Percentiles rank a stretch among this genome's conserved stretches.
These are phyloP conservation scores for Daboia siamensis DNA, from an alignment of 2,113 vertebrate genomes.

Conservation along the genomic window DNA sequence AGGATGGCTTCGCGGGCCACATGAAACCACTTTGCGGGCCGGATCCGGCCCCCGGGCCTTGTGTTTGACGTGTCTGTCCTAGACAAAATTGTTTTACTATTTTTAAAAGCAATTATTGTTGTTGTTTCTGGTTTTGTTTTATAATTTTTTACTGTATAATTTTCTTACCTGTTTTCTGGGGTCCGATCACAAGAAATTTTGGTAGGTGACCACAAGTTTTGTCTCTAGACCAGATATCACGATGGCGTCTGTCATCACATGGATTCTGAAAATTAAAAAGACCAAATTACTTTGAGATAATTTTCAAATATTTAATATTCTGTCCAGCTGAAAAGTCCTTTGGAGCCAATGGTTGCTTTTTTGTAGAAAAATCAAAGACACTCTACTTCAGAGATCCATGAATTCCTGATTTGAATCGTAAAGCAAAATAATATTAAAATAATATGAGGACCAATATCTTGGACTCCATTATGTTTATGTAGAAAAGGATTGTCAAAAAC, in stretches of 20 bases:
- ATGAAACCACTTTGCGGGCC: no score
- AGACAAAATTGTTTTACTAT: neutral
- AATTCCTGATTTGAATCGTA: neutral
- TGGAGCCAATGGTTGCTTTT: neutral
- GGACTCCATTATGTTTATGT: neutral
- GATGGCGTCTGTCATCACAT: slow-evolving; percentile 78
- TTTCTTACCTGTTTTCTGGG: slow-evolving; percentile 78
- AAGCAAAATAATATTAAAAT: neutral
- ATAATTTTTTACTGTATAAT: neutral
- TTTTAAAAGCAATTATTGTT: neutral
- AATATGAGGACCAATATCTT: neutral
- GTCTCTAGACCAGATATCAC: slow-evolving; percentile 81
- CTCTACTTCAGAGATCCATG: neutral
- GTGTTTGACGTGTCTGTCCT: no score
- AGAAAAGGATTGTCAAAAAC: neutral
- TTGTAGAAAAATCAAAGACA: neutral
- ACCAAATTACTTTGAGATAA: neutral
- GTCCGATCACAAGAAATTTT: slow-evolving; percentile 79
- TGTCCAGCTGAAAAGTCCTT: neutral
- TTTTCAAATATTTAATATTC: neutral
- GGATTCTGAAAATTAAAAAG: slow-evolving; percentile 68
- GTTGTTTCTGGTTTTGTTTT: neutral
- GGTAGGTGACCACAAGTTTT: slow-evolving; percentile 79
- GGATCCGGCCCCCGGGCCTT: no score
- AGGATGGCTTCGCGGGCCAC: no score